A percentile compares a stretch with the other conserved stretches of the same genome.
These are phyloP conservation scores for Brachionus angularis DNA, from an alignment of 1,140 invertebrate species.

Conservation along the genomic window DNA sequence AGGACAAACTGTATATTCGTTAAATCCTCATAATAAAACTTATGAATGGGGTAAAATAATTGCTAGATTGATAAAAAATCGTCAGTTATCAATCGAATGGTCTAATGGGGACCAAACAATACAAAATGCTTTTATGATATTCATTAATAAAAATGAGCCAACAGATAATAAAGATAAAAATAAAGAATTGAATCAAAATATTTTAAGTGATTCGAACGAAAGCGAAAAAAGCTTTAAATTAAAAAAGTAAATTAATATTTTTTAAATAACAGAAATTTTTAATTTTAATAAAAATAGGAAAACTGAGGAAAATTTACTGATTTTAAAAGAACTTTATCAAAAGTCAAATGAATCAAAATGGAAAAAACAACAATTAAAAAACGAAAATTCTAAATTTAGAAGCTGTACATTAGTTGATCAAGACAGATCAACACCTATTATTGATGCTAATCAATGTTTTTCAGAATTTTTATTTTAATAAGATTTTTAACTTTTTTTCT, in stretches of 20 bases:
- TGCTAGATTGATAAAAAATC: constrained; percentile 45
- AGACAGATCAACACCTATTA: background rate
- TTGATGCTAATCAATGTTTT: constrained; percentile 12
- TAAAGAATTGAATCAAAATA: background rate
- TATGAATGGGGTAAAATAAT: constrained; percentile 47
- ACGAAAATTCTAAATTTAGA: too few species aligned
- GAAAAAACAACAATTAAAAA: background rate
- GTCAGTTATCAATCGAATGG: constrained; percentile 48
- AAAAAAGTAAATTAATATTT: background rate
- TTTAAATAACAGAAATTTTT: background rate
- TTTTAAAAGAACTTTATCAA: background rate
- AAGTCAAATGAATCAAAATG: background rate
- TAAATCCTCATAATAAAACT: background rate
- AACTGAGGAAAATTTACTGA: background rate
- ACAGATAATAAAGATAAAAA: background rate
- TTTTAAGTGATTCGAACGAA: too few species aligned
- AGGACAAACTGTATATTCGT: background rate
- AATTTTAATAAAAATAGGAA: too few species aligned
- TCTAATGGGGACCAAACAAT: constrained; percentile 45
- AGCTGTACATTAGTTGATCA: background rate
- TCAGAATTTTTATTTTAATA: too few species aligned
- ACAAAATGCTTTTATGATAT: constrained; percentile 49
- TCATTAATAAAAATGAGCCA: constrained; percentile 43
- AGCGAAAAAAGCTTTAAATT: too few species aligned
- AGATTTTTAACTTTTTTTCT: too few species aligned